A percentile compares a stretch with the other conserved stretches of the same genome.
Evolutionary conservation across 2,797 vertebrate genomes (phyloP).

Genomic region (Danionella dracula): DNA sequence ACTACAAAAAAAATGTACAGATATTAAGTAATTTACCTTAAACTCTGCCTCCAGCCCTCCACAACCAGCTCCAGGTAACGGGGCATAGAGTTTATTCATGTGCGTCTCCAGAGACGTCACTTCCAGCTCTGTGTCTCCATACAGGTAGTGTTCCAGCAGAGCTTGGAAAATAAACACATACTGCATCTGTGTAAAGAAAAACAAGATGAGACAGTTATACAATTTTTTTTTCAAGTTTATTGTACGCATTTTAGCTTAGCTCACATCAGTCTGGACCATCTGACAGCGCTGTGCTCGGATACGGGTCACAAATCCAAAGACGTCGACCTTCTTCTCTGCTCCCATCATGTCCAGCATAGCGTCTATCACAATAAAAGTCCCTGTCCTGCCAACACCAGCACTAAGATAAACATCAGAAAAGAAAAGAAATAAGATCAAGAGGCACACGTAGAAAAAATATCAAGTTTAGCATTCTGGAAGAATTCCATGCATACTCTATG

Average conservation of each 20-base stretch:
- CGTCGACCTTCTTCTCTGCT: slow-evolving; percentile 87
- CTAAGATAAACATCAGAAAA: slow-evolving; percentile 56
- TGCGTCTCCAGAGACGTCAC: slow-evolving; percentile 95
- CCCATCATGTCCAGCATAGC: slow-evolving; percentile 99
- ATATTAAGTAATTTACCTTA: slow-evolving; percentile 65
- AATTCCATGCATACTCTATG: too few species aligned
- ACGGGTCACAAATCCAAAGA: slow-evolving; percentile 92
- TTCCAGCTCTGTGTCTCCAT: slow-evolving; percentile 95
- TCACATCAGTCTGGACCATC: slow-evolving; percentile 98
- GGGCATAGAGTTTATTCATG: slow-evolving; percentile 91
- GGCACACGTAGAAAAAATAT: too few species aligned
- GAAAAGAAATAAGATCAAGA: too few species aligned
- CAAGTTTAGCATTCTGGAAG: too few species aligned
- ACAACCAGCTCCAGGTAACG: slow-evolving; percentile 85
- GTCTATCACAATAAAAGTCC: slow-evolving; percentile 96
- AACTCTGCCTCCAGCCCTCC: slow-evolving; percentile 94
- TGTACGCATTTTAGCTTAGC: slow-evolving; percentile 37
- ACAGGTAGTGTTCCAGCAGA: slow-evolving; percentile 93
- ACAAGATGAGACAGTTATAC: too few species aligned
- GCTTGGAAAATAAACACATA: slow-evolving; percentile 99
- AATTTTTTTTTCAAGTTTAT: too few species aligned
- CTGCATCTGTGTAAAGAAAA: slow-evolving; percentile 80
- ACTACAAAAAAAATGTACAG: not conserved
- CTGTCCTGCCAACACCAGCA: slow-evolving; percentile 91
- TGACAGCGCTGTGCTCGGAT: slow-evolving; percentile 97